phyloP scores from a whole-genome alignment of 2,113 vertebrate species.

The Pycnonotus jocosus region DNA sequence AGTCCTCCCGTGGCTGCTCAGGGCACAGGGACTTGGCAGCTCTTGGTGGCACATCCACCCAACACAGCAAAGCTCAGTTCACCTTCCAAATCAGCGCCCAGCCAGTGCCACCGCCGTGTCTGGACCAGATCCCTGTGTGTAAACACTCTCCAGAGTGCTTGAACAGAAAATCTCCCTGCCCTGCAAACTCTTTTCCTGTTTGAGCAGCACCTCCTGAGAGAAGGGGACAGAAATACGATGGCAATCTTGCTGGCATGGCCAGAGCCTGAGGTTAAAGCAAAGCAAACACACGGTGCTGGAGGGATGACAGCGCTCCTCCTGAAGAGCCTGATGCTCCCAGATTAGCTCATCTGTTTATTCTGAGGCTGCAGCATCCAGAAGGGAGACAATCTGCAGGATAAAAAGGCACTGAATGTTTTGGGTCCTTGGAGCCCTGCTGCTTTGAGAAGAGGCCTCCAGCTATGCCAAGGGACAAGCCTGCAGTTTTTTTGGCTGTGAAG shows the following conservation, averaged over 20 bases:
- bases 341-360: not conserved
- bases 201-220: not conserved
- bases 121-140: not conserved
- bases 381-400: not conserved
- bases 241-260: not conserved
- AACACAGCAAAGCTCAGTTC: not conserved
- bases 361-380: not conserved
- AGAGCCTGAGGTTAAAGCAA: not conserved
- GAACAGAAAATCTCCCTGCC: not conserved
- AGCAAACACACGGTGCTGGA: not conserved
- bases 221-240: not conserved
- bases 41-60: not conserved
- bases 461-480: not conserved
- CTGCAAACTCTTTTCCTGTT: not conserved
- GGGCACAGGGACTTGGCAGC: not conserved
- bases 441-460: constrained; percentile 6
- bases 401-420: not conserved
- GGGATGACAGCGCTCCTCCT: not conserved
- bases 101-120: not conserved
- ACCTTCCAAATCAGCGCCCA: not conserved
- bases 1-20: not conserved
- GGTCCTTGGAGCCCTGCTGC: not conserved
- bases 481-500: not conserved
- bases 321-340: not conserved
- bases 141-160: not conserved